Base-by-base conservation (phyloP, 2,888 invertebrate species). In the Sinelater perroti region DNA sequence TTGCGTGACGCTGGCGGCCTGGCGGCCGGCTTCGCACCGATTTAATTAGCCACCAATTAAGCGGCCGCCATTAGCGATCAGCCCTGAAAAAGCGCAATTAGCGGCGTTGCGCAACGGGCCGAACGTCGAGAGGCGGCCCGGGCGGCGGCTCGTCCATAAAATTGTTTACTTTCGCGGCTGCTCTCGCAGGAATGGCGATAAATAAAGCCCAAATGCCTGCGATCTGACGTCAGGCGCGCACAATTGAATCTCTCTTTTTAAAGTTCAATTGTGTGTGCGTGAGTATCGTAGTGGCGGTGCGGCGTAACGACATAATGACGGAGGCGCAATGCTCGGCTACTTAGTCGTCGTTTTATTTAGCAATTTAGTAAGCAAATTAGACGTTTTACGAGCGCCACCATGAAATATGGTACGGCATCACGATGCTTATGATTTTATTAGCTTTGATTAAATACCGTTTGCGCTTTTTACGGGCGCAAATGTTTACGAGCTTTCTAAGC, bases 341-440 rank as follows among this genome's bases (percentile, higher is more conserved):
- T 17, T 38, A 36, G 24, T 50, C 35, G 17, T 50, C 20, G 5
- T 31, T 52, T 53, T 53, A 53, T 53, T 53, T 26, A 44, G 28
- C 45, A 53, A 53, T 53, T 53, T 53, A 36, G 26, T 44, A 53
- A 53, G 35, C 45, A 53, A 53, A 53, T 53, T 53, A 53, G 53
- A 53, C 53, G 17, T 53, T 53, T 53, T 53, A 53, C 53, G 53
- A 53, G 16, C 53, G 3, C 13, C 7, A 13, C 13, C 11, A 53
- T 53, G 45, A 53, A 53, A 44, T 53, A 53, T 35, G 30, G 30
- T n/a, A 10, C 40, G 18, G 24, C 44, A 30, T 44, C 28, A 30
- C 24, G 53, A 53, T 28, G 35, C 24, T 45, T 53, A 53, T 45
- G 26, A 26, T 53, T 53, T 53, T 44, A 53, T 53, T 44, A 45